Evolutionary conservation across 2,888 invertebrate genomes (phyloP), one percentile per base, ranked within the genome.

Genomic region (Arge pagana): DNA sequence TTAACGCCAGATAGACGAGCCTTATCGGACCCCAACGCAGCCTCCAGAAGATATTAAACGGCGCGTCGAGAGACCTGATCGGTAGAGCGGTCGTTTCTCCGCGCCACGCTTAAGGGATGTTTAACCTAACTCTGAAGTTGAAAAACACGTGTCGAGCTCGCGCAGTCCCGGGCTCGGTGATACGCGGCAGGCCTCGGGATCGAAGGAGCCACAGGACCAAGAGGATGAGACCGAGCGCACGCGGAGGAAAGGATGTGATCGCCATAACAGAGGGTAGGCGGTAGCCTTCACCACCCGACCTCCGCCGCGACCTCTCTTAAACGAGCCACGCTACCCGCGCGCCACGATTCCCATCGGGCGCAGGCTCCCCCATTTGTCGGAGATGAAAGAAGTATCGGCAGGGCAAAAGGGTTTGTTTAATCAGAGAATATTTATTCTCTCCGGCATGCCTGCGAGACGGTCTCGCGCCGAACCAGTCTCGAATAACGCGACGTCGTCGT

Each of bases 81-180:
- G 48, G 15, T 19, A 21, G 39, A 28, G 52, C 26, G 19, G 19
- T 30, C 26, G 19, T 30, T 26, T 48, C 26, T 48, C 31, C 45
- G 39, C 50, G 50, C 52, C 48, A 48, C 23, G 43, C 48, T 37
- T 42, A 37, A 43, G 55, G 55, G 53, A 53, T 57, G 57, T 55
- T 57, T 55, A 57, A 53, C 53, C 48, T 53, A 53, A 53, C 54
- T 45, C 43, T 58, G 48, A 48, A 54, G 56, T 58, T 53, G n/a
- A 56, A 54, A 58, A 58, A 56, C 58, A 54, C 53, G 56, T 54
- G 58, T 55, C 52, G 45, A 40, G 40, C 45, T 39, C 41, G 40
- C 15, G 23, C 16, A 36, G 53, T 50, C 48, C 48, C 45, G 21
- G 33, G 37, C 37, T 13, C 41, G 43, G 50, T 50, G 53, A 50